Evolutionary conservation across 2,113 vertebrate genomes (phyloP), one percentile per base, ranked within the genome.

Genomic region (Tiliqua scincoides): DNA sequence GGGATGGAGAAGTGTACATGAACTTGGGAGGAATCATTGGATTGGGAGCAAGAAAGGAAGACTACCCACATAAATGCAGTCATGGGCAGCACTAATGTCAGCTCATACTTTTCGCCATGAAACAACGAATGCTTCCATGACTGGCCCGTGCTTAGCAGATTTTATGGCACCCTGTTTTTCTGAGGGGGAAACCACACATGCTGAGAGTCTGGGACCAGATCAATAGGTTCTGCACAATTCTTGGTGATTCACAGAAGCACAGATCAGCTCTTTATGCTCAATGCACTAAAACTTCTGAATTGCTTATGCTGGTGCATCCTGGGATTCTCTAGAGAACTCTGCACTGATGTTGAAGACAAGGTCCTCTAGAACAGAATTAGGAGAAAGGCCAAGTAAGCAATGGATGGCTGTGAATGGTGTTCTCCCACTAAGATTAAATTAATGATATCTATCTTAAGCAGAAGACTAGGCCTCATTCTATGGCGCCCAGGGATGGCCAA

Each of bases 371-470:
- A 63, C 15, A 37, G 2, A 57, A 57, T 21, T 32, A 27, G 52
- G 35, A 54, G 54, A 25, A 59, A 61, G 32, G 32, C 30, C 57
- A 79, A 52, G 37, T 40, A 59, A 43, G 63, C 67, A 70, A 61
- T 79, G 54, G 21, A 85, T 17, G 52, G 27, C 40, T 63, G 59
- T 7, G 40, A 81, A 67, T 48, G 43, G 23, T 52, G 65, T 37
- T n/a, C 7, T 59, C 61, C 10, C 48, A 52, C 11, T 32, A 20
- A 25, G 67, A 37, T 43, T 76, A 37, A 6, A n/a, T 75, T n/a
- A 67, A 43, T n/a, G n/a, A n/a, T n/a, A n/a, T 30, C 8, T 3
- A 27, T 70, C 32, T n/a, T 9, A 17, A 40, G 0, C 0, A 57
- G 25, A 15, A 21, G 62, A 84, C 32, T 7, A 52, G 21, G 54